Base-by-base conservation (phyloP, 2,113 vertebrate genomes). In the Eulemur macaco region DNA sequence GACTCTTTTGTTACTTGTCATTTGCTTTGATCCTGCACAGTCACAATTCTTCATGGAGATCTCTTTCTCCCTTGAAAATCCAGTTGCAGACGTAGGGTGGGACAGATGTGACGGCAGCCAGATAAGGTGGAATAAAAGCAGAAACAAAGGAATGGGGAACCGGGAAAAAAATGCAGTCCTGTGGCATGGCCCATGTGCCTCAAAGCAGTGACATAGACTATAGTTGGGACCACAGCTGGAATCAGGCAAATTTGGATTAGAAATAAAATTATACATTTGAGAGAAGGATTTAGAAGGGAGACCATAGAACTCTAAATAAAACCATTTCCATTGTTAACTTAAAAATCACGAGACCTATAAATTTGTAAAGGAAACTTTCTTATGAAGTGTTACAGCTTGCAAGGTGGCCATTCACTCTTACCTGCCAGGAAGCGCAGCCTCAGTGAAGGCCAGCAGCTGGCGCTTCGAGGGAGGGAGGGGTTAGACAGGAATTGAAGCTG, bases 21-120 rank as follows among this genome's bases (percentile, higher is more conserved):
- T 34, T 80, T 90, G 18, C 45, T 74, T 80, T 87, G 37, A 80
- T 68, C 52, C 42, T 73, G 52, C 78, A 34, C 15, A 95, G 84
- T 85, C 47, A 58, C 2, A 27, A 74, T 86, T 94, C 45, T 92
- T 97, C 73, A 58, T 74, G 73, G 66, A 80, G 8, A 29, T 91
- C 81, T 80, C n/a, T 86, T 92, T 95, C 54, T 66, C 4, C 60
- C 73, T 74, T 91, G 85, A 68, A 96, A 76, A 80, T 73, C 58
- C 21, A 69, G 0, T 45, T 76, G n/a, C 94, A 68, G 31, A 1
- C 90, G 1, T 92, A 12, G 23, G 25, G 13, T 83, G 31, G 5
- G 9, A 52, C 74, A 68, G 29, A 82, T 68, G 1, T 25, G 54
- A 64, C 60, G 15, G 15, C 17, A 77, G 23, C 45, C 17, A 23